phyloP scores from a whole-genome alignment of 2,113 vertebrate species.

The Gracilinanus agilis region DNA sequence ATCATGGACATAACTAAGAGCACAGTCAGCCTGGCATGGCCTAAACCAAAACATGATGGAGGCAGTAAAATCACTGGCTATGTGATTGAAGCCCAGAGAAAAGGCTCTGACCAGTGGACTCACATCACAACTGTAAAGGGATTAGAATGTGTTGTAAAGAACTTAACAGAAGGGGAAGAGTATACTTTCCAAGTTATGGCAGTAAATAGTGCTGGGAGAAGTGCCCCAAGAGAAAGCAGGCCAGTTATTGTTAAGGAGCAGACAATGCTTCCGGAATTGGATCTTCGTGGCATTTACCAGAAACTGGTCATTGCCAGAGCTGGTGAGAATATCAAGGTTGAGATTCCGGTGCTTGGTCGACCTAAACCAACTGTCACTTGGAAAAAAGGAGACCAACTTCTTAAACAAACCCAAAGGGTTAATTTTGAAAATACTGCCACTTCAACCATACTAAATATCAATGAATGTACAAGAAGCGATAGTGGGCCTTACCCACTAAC shows the following conservation, averaged over 20 bases:
- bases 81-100: constrained; percentile 97
- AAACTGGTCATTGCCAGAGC: constrained; percentile 96
- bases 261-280: constrained; percentile 93
- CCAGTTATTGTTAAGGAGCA: constrained; percentile 93
- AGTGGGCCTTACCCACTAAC: constrained; percentile 92
- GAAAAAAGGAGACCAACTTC: constrained; percentile 93
- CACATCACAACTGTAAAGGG: constrained; percentile 94
- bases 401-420: constrained; percentile 94
- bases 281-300: constrained; percentile 94
- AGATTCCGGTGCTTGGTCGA: constrained; percentile 96
- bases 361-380: constrained; percentile 95
- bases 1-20: constrained; percentile 95
- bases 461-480: constrained; percentile 92
- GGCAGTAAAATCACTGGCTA: constrained; percentile 97
- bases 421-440: constrained; percentile 93
- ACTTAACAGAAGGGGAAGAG: constrained; percentile 97
- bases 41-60: constrained; percentile 96
- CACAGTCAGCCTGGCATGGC: constrained; percentile 95
- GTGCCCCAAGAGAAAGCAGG: constrained; percentile 94
- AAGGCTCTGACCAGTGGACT: constrained; percentile 94
- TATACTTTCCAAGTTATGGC: constrained; percentile 98
- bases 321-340: constrained; percentile 97
- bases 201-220: constrained; percentile 96
- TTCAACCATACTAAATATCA: constrained; percentile 93
- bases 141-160: constrained; percentile 92